Conservation (phyloP, 2,888 invertebrate species). For the Philhelius pedissequus region DNA sequence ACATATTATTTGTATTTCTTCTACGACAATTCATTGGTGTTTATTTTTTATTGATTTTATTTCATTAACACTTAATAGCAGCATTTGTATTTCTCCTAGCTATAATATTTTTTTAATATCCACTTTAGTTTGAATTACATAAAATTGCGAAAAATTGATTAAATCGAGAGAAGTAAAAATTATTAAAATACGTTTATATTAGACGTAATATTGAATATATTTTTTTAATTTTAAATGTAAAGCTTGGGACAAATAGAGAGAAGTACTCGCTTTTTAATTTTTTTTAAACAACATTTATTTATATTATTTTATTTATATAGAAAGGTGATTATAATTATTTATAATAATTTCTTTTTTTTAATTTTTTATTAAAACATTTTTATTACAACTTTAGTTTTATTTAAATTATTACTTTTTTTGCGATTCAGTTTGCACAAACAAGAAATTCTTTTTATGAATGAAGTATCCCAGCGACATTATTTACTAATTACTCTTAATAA, state of each 20-base stretch:
- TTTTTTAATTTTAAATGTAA: background rate
- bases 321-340: background rate
- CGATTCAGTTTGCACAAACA: background rate
- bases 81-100: slow-evolving; percentile 37
- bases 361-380: slow-evolving; percentile 20
- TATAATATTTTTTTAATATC: slow-evolving; percentile 16
- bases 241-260: slow-evolving; percentile 17
- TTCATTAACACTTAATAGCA: slow-evolving; percentile 3
- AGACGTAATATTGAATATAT: background rate
- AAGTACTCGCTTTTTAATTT: background rate
- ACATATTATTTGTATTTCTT: background rate
- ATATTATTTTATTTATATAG: background rate
- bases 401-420: background rate
- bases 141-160: slow-evolving; percentile 32
- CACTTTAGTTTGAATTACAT: slow-evolving; percentile 29
- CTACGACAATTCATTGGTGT: background rate
- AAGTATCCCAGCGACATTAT: background rate
- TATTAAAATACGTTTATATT: slow-evolving; percentile 9
- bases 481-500: background rate
- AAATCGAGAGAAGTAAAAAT: slow-evolving; percentile 59
- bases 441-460: background rate
- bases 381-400: background rate
- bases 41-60: background rate
- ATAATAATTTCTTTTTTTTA: background rate
- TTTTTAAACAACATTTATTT: background rate